Conservation (phyloP, 2,797 vertebrate species). For the Melopsittacus undulatus region DNA sequence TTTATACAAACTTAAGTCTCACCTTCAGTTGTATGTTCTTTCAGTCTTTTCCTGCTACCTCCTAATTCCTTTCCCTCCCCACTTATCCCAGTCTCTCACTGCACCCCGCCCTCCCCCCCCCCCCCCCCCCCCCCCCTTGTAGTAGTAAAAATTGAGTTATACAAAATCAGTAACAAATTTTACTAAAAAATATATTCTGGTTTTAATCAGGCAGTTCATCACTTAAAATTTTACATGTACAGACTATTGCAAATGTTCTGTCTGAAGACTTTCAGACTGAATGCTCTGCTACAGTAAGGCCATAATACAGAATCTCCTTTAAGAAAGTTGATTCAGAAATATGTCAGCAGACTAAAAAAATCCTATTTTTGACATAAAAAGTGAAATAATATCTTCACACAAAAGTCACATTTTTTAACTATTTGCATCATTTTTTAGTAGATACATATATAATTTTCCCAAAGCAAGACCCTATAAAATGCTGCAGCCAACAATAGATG, state of each 20-base stretch:
- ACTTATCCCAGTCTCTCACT: neutral
- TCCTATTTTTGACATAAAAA: neutral
- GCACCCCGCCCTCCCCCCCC: no score
- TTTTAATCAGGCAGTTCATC: neutral
- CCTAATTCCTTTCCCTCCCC: neutral
- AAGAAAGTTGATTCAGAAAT: neutral
- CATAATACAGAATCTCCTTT: neutral
- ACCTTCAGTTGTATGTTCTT: neutral
- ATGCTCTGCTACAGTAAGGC: neutral
- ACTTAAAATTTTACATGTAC: neutral
- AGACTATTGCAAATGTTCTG: neutral
- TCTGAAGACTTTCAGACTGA: neutral
- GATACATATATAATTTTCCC: neutral
- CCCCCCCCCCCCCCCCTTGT: accelerated
- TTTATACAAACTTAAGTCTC: neutral
- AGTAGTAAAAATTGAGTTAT: neutral
- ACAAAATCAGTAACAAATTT: neutral
- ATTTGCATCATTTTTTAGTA: neutral
- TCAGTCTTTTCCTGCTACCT: neutral
- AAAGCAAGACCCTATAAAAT: neutral
- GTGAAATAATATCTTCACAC: neutral
- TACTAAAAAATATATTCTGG: neutral
- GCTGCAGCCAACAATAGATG: neutral
- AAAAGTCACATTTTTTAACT: neutral
- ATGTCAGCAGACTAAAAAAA: neutral